Conservation (phyloP, 1,140 invertebrate genomes). For the Hycleus phaleratus region DNA sequence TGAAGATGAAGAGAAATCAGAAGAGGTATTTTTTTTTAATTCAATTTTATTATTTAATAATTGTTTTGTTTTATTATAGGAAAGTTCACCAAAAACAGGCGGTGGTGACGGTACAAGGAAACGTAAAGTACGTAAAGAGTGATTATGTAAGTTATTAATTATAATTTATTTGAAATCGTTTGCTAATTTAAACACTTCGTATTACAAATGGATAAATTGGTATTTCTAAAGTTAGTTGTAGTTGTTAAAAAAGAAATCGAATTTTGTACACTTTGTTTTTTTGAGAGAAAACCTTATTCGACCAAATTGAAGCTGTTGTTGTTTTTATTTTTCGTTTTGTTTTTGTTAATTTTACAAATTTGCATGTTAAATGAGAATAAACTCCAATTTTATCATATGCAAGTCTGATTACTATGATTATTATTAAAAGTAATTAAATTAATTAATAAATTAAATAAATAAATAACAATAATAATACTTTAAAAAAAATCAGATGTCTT, state of each 20-base stretch:
- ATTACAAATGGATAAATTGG: background rate
- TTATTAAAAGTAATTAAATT: background rate
- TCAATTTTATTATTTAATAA: background rate
- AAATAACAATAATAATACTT: background rate
- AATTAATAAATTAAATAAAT: background rate
- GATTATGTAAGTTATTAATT: slow-evolving; percentile 17
- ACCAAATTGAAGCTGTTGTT: too few relatives aligned
- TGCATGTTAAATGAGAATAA: too few relatives aligned
- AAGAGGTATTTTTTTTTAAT: slow-evolving; percentile 28
- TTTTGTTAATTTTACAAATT: too few relatives aligned
- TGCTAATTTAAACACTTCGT: background rate
- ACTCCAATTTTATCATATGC: background rate
- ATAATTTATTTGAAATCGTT: background rate
- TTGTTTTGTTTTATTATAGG: slow-evolving; percentile 3
- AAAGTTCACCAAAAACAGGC: slow-evolving; percentile 13
- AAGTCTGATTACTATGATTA: background rate
- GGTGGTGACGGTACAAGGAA: slow-evolving; percentile 45
- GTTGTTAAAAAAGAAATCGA: slow-evolving; percentile 5
- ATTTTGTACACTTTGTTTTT: too few relatives aligned
- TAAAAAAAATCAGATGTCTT: background rate
- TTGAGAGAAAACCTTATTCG: too few relatives aligned
- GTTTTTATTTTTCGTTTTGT: too few relatives aligned
- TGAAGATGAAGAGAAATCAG: slow-evolving; percentile 37
- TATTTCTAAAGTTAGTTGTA: slow-evolving; percentile 4
- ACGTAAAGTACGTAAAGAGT: slow-evolving; percentile 49